These are phyloP conservation scores for Sebastes alutus DNA, from an alignment of 2,797 vertebrate genomes.

Conservation along the genomic window DNA sequence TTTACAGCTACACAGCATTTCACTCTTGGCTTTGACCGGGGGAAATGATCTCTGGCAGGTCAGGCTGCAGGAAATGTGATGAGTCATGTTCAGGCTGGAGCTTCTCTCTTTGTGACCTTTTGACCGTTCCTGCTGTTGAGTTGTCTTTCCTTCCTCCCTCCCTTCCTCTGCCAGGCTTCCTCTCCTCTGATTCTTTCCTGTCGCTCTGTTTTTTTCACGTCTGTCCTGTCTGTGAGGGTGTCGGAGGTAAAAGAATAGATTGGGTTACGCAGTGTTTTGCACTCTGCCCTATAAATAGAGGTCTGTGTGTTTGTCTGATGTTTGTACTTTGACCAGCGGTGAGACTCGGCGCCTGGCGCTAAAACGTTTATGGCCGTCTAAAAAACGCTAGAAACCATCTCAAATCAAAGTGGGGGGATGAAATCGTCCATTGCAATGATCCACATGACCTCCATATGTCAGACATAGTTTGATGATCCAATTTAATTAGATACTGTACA, in stretches of 20 bases:
- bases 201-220: background rate
- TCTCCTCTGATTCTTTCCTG: background rate
- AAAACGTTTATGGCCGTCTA: too few relatives aligned
- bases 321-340: too few relatives aligned
- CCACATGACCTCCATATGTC: background rate
- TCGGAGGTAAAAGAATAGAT: background rate
- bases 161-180: background rate
- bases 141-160: background rate
- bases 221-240: background rate
- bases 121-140: background rate
- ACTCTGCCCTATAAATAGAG: conserved; percentile 8
- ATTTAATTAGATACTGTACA: too few relatives aligned
- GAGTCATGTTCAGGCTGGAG: background rate
- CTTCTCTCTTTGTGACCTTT: background rate
- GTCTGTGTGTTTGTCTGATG: background rate
- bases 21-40: background rate
- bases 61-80: background rate
- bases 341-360: too few relatives aligned
- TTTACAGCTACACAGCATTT: background rate
- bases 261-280: background rate
- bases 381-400: background rate
- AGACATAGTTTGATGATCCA: too few relatives aligned
- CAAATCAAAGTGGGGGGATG: background rate
- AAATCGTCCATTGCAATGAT: background rate
- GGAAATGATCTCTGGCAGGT: background rate